Conservation (phyloP, 2,888 invertebrate species). For the Meteorus colon region DNA sequence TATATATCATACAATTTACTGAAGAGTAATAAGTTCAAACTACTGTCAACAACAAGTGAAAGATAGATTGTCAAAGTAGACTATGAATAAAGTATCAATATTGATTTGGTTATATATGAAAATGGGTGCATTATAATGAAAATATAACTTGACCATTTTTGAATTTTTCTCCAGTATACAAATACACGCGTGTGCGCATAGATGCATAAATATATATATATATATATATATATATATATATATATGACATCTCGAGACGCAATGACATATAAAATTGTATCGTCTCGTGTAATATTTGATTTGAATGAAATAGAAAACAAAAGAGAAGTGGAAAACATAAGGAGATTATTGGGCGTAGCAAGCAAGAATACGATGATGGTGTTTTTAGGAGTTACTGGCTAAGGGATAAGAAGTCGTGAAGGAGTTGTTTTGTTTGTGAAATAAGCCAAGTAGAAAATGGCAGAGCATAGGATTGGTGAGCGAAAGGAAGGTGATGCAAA, state of each 20-base stretch:
- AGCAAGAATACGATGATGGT: background rate
- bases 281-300: slow-evolving; percentile 30
- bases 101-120: background rate
- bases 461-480: slow-evolving; percentile 58
- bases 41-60: slow-evolving; percentile 50
- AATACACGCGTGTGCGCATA: background rate
- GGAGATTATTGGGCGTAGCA: background rate
- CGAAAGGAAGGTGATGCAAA: slow-evolving; percentile 67
- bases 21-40: slow-evolving; percentile 73
- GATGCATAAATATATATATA: background rate
- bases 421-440: background rate
- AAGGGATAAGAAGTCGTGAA: slow-evolving; percentile 15
- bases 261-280: background rate
- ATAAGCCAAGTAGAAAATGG: slow-evolving; percentile 57
- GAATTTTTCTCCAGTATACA: slow-evolving; percentile 31
- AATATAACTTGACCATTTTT: slow-evolving; percentile 42
- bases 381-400: too few species aligned
- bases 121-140: background rate
- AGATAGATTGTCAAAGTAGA: slow-evolving; percentile 46
- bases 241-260: background rate
- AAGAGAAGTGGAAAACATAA: background rate
- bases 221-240: background rate
- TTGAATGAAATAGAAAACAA: slow-evolving; percentile 19
- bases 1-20: slow-evolving; percentile 85
- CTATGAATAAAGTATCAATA: background rate